Conservation (phyloP, 37 sponge, comb jelly and placozoan species). For the Eunapius fragilis region DNA sequence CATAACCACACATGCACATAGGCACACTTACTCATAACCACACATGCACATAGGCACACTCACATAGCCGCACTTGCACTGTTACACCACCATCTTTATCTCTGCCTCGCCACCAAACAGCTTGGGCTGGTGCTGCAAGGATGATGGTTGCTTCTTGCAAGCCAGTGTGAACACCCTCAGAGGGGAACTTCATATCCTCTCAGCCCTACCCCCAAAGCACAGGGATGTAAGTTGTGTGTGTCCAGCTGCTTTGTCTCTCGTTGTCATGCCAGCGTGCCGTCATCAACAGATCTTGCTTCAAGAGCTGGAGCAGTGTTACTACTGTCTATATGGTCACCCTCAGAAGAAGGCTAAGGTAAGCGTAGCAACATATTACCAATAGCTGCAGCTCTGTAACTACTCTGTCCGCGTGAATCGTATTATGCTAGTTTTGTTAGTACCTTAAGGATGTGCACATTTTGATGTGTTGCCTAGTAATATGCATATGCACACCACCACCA, state of each 20-base stretch:
- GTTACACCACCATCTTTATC: not conserved
- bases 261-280: too few species aligned
- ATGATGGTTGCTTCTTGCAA: slow-evolving; percentile 55
- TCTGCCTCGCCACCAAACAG: not conserved
- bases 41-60: not conserved
- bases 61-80: not conserved
- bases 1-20: not conserved
- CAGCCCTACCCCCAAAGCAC: slow-evolving; percentile 37
- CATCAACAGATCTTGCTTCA: slow-evolving; percentile 61
- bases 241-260: not conserved
- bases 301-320: slow-evolving; percentile 84
- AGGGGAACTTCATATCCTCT: slow-evolving; percentile 44
- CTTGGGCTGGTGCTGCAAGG: slow-evolving; percentile 55
- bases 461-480: too few species aligned
- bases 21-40: too few species aligned
- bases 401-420: too few species aligned
- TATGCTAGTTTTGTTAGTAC: too few species aligned
- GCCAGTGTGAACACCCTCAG: slow-evolving; percentile 34
- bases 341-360: slow-evolving; percentile 60
- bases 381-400: too few species aligned
- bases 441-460: too few species aligned
- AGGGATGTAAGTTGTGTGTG: slow-evolving; percentile 42
- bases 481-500: too few species aligned
- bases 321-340: slow-evolving; percentile 80
- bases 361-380: not conserved